Conservation (phyloP, 2,113 vertebrate genomes). For the Paraplagusia blochii region DNA sequence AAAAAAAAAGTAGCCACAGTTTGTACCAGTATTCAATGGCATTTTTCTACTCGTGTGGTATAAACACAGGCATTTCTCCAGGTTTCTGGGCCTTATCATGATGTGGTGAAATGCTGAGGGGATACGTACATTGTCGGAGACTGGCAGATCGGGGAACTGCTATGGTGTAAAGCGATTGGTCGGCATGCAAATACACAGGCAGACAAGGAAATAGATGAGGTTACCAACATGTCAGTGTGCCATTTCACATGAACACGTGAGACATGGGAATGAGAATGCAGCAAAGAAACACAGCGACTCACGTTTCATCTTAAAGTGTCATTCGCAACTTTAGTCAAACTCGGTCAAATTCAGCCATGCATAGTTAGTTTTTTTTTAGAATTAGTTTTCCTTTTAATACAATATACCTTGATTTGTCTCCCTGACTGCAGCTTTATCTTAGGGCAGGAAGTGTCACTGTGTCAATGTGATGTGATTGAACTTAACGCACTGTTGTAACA, state of each 20-base stretch:
- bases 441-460: no score
- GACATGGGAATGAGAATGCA: conserved; percentile 50
- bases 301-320: neutral
- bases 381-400: neutral
- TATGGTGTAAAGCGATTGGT: conserved; percentile 38
- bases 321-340: neutral
- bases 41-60: no score
- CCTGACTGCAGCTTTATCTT: neutral
- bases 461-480: no score
- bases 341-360: no score
- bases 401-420: neutral
- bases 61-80: no score
- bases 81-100: conserved; percentile 1
- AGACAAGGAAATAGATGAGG: conserved; percentile 60
- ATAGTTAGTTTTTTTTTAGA: no score
- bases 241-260: conserved; percentile 29
- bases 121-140: conserved; percentile 51
- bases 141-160: conserved; percentile 45
- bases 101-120: conserved; percentile 8
- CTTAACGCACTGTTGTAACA: no score
- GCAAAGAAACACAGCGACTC: conserved; percentile 49
- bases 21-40: no score
- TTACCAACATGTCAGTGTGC: conserved; percentile 30
- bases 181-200: conserved; percentile 37
- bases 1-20: no score